phyloP scores from a whole-genome alignment of 2,797 vertebrate genomes.

The Meriones psammophilus region DNA sequence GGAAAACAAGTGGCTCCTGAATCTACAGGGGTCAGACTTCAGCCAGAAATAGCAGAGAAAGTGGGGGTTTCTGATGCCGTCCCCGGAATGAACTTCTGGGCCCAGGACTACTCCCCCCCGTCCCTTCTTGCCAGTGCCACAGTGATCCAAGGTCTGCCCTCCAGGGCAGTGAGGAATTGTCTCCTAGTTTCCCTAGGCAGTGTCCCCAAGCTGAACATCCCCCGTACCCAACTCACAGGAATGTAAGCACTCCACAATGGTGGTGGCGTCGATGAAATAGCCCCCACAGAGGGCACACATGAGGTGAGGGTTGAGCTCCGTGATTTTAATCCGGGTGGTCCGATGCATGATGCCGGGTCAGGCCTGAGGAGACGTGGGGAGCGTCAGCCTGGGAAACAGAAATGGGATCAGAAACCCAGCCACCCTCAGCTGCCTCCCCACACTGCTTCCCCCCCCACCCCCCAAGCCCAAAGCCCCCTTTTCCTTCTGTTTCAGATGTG shows the following conservation, averaged over 20 bases:
- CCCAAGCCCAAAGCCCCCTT: not conserved
- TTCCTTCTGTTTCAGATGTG: not conserved
- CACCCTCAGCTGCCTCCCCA: not conserved
- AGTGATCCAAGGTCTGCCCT: not conserved
- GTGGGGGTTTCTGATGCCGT: not conserved
- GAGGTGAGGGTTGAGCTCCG: slow-evolving; percentile 96
- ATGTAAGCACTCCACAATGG: slow-evolving; percentile 97
- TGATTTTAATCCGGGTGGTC: slow-evolving; percentile 95
- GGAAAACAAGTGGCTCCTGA: not conserved
- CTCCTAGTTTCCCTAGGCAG: not conserved
- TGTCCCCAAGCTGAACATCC: not conserved
- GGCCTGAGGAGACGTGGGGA: slow-evolving; percentile 26
- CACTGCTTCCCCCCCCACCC: not conserved
- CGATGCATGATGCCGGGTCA: slow-evolving; percentile 93
- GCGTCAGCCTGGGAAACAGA: slow-evolving; percentile 62
- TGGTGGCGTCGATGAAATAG: slow-evolving; percentile 96
- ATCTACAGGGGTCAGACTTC: not conserved
- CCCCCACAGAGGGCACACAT: slow-evolving; percentile 96
- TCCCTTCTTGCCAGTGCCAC: not conserved
- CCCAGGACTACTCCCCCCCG: not conserved
- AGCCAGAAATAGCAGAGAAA: slow-evolving; percentile 13
- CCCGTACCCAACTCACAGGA: slow-evolving; percentile 92
- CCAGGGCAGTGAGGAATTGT: not conserved
- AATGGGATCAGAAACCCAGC: slow-evolving; percentile 14
- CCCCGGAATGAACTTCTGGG: not conserved